Percentiles rank a stretch among this genome's conserved stretches.
Evolutionary conservation across 2,888 invertebrate species (phyloP).

Genomic region (Chloroclystis v-ata): DNA sequence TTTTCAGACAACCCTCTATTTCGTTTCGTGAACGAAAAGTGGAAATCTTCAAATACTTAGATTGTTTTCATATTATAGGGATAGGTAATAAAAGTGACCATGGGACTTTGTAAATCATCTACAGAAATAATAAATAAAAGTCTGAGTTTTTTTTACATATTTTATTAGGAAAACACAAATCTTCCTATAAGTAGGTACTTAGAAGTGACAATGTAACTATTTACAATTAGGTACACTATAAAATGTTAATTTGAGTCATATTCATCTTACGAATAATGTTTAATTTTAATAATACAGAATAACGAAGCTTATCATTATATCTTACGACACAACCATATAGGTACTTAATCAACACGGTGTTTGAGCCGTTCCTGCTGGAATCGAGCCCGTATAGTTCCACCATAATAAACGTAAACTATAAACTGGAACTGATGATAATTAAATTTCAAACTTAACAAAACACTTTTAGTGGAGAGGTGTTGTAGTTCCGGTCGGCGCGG

Average conservation of each 20-base stretch:
- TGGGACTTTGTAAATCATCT: no score
- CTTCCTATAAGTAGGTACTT: conserved; percentile 57
- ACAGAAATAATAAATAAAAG: no score
- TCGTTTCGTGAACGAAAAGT: no score
- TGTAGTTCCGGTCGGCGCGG: conserved; percentile 40
- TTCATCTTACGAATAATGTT: conserved; percentile 43
- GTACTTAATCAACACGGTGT: conserved; percentile 66
- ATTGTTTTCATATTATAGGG: no score
- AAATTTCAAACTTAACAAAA: conserved; percentile 75
- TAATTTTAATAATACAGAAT: conserved; percentile 43
- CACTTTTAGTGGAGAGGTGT: conserved; percentile 45
- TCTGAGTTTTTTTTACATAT: conserved; percentile 42
- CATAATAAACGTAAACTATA: conserved; percentile 62
- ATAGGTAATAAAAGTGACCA: no score
- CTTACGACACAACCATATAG: conserved; percentile 78
- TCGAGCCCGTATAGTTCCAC: conserved; percentile 64
- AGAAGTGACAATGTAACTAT: conserved; percentile 57
- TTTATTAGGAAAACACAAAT: conserved; percentile 76
- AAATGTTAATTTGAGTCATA: conserved; percentile 64
- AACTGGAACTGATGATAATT: conserved; percentile 74
- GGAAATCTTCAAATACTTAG: no score
- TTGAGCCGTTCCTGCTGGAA: conserved; percentile 44
- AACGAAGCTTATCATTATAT: conserved; percentile 72
- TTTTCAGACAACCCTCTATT: no score
- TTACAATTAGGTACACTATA: conserved; percentile 69